These are phyloP conservation scores for Meriones psammophilus DNA, from an alignment of 2,797 vertebrate genomes.

Conservation along the genomic window DNA sequence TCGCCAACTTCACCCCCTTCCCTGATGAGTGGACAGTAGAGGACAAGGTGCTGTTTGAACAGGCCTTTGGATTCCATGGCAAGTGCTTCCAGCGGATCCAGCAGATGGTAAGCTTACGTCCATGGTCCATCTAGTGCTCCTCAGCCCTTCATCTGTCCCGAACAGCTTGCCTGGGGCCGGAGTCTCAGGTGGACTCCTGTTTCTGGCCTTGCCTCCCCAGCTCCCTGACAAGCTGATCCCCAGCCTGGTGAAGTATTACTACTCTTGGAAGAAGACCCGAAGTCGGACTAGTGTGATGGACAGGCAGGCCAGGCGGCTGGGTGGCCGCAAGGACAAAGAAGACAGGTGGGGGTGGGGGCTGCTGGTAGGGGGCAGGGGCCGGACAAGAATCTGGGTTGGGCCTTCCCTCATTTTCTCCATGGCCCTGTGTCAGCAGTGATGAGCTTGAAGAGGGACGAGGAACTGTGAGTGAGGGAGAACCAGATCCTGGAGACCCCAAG, in stretches of 20 bases:
- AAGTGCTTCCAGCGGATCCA: conserved; percentile 98
- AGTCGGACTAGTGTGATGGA: conserved; percentile 97
- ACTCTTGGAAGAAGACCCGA: conserved; percentile 96
- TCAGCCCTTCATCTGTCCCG: conserved; percentile 7
- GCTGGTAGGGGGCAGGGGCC: background rate
- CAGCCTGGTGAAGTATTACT: conserved; percentile 96
- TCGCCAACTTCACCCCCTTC: conserved; percentile 97
- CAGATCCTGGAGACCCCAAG: conserved; percentile 92
- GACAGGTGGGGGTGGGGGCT: conserved; percentile 89
- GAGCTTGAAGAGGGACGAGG: conserved; percentile 84
- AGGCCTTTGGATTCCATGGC: conserved; percentile 97
- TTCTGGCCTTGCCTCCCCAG: conserved; percentile 82
- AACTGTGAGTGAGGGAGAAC: conserved; percentile 82
- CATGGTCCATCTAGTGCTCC: accelerated
- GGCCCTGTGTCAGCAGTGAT: conserved; percentile 86
- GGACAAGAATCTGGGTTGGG: background rate
- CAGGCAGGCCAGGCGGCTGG: conserved; percentile 93
- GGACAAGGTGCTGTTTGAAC: conserved; percentile 97
- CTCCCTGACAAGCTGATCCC: conserved; percentile 96
- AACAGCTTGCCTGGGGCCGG: background rate
- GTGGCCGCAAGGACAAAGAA: conserved; percentile 93
- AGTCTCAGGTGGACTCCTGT: conserved; percentile 2
- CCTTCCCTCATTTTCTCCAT: conserved; percentile 40
- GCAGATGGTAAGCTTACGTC: conserved; percentile 92
- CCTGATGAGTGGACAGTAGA: conserved; percentile 97